Evolutionary conservation across 2,797 vertebrate species (phyloP).

Genomic region (Paramormyrops hopkinsi): DNA sequence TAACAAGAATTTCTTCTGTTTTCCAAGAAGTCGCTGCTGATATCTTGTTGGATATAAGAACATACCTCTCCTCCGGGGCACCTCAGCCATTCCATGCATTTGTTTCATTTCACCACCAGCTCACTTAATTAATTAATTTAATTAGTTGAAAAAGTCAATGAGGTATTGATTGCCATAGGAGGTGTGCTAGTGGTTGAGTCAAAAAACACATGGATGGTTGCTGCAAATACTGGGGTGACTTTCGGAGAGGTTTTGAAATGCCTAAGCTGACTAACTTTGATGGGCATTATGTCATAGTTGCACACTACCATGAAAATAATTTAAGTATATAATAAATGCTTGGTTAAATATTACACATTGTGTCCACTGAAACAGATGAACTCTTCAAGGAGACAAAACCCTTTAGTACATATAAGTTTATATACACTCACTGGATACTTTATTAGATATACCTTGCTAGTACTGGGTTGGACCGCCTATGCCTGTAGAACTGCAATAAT

Average conservation of each 20-base stretch:
- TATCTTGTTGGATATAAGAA: not conserved
- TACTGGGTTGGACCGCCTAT: not conserved
- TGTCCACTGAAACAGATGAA: not conserved
- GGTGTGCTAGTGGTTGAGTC: not conserved
- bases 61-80: not conserved
- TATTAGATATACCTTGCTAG: not conserved
- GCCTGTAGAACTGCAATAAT: not conserved
- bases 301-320: not conserved
- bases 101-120: not conserved
- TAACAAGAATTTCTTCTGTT: not conserved
- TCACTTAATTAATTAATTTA: not conserved
- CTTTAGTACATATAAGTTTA: not conserved
- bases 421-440: not conserved
- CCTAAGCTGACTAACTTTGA: not conserved
- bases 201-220: not conserved
- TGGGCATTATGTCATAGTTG: not conserved
- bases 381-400: not conserved
- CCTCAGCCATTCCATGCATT: not conserved
- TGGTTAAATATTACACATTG: not conserved
- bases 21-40: not conserved
- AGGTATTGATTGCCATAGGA: not conserved
- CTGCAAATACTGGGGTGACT: not conserved
- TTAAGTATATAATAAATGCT: not conserved
- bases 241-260: not conserved
- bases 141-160: not conserved